Percentiles rank a stretch among this genome's conserved stretches.
Conservation (phyloP, 2,113 vertebrate species). For the Pseudonaja textilis region DNA sequence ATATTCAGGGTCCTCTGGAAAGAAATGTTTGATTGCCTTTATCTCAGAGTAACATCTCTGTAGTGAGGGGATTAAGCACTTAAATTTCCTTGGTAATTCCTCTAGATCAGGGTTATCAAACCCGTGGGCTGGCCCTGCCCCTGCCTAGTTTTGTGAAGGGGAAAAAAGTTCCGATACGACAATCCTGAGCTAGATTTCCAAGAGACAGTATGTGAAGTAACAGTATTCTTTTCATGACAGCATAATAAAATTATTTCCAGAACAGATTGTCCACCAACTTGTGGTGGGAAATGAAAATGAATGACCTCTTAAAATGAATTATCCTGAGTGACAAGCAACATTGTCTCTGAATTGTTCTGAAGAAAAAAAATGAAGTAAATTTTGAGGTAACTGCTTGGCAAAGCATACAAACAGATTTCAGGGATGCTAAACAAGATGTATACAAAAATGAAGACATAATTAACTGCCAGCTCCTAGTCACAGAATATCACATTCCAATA, state of each 20-base stretch:
- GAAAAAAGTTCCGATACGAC: too few relatives aligned
- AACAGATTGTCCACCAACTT: neutral
- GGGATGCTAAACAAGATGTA: neutral
- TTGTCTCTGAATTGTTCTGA: neutral
- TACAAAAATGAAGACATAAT: neutral
- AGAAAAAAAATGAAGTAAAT: neutral
- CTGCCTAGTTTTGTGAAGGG: too few relatives aligned
- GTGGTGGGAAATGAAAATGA: neutral
- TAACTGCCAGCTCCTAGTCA: neutral
- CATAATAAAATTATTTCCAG: neutral
- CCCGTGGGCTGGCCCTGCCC: too few relatives aligned
- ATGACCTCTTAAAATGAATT: conserved; percentile 1
- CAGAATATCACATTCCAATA: neutral
- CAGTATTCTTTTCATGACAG: neutral
- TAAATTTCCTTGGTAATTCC: neutral
- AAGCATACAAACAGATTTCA: neutral
- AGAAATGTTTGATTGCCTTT: neutral
- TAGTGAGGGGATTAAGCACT: neutral
- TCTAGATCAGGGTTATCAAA: neutral
- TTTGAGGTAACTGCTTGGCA: neutral
- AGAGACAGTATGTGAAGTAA: neutral
- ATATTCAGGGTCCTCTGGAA: neutral
- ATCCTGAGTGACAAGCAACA: neutral
- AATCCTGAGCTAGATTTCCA: neutral
- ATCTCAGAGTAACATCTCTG: neutral